These are phyloP conservation scores for Lathamus discolor DNA, from an alignment of 2,113 vertebrate genomes.

Conservation along the genomic window DNA sequence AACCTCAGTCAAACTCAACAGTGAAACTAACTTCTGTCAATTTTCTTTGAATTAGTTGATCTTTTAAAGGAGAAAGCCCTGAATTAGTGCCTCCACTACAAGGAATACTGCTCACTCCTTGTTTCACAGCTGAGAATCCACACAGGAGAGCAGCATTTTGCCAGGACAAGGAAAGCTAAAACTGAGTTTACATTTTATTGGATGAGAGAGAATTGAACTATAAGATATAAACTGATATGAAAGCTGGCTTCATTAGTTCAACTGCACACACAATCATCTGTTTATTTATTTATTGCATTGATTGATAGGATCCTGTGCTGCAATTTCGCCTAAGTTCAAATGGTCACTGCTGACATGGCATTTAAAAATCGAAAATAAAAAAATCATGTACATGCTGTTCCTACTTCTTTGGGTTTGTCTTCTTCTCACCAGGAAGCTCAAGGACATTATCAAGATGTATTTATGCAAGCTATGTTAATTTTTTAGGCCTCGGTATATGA, in stretches of 20 bases:
- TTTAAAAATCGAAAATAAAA: background rate
- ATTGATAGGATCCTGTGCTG: background rate
- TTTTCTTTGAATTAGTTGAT: background rate
- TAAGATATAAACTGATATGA: background rate
- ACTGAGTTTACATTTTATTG: background rate
- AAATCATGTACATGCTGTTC: background rate
- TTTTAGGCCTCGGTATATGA: conserved; percentile 5
- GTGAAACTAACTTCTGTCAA: background rate
- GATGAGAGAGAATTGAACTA: background rate
- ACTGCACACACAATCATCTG: background rate
- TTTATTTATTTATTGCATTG: conserved; percentile 31
- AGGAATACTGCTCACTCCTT: background rate
- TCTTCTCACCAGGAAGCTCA: background rate
- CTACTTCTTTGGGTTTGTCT: background rate
- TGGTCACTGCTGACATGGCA: background rate
- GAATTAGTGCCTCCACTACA: background rate
- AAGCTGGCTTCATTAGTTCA: background rate
- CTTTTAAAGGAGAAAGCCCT: background rate
- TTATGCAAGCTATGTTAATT: background rate
- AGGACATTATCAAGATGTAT: conserved; percentile 19
- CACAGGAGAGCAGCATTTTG: background rate
- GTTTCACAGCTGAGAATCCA: background rate
- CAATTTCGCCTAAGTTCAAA: background rate
- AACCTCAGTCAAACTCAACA: background rate
- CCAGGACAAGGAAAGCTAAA: background rate